Evolutionary conservation across 2,888 invertebrate species (phyloP).

Genomic region (Phymatocera aterrima): DNA sequence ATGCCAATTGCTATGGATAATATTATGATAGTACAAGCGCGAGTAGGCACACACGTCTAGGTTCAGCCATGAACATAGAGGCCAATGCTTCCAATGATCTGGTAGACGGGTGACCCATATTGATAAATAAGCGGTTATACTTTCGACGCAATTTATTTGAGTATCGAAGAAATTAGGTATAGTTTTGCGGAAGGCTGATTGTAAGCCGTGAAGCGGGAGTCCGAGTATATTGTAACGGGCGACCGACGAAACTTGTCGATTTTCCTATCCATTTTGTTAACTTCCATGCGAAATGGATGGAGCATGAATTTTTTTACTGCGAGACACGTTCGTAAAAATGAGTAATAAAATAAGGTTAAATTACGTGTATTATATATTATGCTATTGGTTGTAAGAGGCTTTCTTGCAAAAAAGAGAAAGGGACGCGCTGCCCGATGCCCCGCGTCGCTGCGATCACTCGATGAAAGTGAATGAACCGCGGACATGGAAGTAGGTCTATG

Average conservation of each 20-base stretch:
- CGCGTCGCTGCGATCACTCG: background rate
- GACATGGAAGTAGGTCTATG: background rate
- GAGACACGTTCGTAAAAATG: too few relatives aligned
- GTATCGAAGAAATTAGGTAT: background rate
- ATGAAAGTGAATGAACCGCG: constrained; percentile 21
- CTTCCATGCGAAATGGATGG: too few relatives aligned
- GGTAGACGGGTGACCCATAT: constrained; percentile 25
- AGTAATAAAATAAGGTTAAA: too few relatives aligned
- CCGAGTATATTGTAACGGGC: background rate
- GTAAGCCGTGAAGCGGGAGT: too few relatives aligned
- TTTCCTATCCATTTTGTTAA: too few relatives aligned
- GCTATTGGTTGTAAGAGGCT: background rate
- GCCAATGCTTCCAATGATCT: constrained; percentile 12
- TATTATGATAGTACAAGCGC: background rate
- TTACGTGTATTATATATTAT: too few relatives aligned
- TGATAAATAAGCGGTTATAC: background rate
- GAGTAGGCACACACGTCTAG: background rate
- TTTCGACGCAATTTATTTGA: background rate
- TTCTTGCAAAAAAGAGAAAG: constrained; percentile 37
- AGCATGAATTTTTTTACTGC: too few relatives aligned
- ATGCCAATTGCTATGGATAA: background rate
- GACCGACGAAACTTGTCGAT: too few relatives aligned
- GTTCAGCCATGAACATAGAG: background rate
- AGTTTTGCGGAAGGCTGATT: background rate
- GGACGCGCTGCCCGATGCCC: too few relatives aligned